Percentiles rank a stretch among this genome's conserved stretches.
phyloP scores from a whole-genome alignment of 2,797 vertebrate species.

The Macrochelys suwanniensis region DNA sequence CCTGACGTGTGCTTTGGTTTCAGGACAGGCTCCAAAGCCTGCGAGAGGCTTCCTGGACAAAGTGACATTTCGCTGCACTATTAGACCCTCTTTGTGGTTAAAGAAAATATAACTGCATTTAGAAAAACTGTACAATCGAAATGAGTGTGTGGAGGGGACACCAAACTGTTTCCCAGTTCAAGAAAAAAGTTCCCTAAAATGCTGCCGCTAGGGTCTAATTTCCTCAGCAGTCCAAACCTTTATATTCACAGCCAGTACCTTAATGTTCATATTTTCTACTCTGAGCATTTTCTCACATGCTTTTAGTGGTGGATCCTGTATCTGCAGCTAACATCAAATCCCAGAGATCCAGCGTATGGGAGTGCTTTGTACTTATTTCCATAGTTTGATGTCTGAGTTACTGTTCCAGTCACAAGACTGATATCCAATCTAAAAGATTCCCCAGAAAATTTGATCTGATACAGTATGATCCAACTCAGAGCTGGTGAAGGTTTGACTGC shows the following conservation, averaged over 20 bases:
- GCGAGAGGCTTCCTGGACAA: background rate
- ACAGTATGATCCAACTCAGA: background rate
- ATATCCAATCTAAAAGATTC: background rate
- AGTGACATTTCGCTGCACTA: rapidly evolving
- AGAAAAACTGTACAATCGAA: background rate
- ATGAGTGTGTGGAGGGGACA: background rate
- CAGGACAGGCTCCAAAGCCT: background rate
- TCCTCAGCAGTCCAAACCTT: background rate
- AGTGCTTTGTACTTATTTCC: background rate
- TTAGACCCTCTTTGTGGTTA: rapidly evolving
- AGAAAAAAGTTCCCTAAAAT: background rate
- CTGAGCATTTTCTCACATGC: background rate
- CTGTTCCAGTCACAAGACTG: background rate
- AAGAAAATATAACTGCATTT: background rate
- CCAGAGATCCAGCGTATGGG: background rate
- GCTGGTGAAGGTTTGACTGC: background rate
- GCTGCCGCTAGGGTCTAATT: background rate
- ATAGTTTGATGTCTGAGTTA: background rate
- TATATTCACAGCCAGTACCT: background rate
- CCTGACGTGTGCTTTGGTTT: background rate
- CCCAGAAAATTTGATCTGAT: background rate
- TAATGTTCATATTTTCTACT: rapidly evolving
- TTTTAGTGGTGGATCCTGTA: background rate
- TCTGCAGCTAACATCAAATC: background rate
- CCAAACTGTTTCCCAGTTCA: background rate